Conservation (phyloP, 2,113 vertebrate species). For the Atractosteus spatula region DNA sequence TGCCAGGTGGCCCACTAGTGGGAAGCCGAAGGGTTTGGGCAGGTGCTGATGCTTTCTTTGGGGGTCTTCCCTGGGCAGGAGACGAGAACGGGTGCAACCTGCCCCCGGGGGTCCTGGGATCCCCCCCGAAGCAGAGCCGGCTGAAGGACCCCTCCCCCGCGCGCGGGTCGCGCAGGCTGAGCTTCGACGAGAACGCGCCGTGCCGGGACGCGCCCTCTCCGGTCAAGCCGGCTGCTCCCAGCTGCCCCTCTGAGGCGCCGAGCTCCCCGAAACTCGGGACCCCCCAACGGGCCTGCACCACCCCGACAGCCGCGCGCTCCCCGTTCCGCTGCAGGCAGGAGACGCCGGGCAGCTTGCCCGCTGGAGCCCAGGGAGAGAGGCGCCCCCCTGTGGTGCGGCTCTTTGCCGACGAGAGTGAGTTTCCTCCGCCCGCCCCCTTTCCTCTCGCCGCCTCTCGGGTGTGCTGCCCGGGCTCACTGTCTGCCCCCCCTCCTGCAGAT, state of each 20-base stretch:
- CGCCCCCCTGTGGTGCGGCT: slow-evolving; percentile 43
- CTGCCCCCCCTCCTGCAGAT: slow-evolving; percentile 51
- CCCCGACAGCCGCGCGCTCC: background rate
- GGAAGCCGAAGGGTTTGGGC: no score
- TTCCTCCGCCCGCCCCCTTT: background rate
- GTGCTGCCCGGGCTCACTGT: background rate
- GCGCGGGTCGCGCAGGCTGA: slow-evolving; percentile 54
- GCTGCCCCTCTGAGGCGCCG: background rate
- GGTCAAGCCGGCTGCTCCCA: background rate
- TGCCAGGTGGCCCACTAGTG: no score
- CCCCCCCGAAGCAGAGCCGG: slow-evolving; percentile 78
- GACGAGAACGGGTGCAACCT: slow-evolving; percentile 87
- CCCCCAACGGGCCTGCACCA: background rate
- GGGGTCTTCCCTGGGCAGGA: slow-evolving; percentile 48
- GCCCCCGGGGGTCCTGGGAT: slow-evolving; percentile 52
- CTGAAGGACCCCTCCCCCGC: slow-evolving; percentile 52
- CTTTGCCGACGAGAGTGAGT: slow-evolving; percentile 75
- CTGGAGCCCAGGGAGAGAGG: background rate
- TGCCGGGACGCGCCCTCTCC: slow-evolving; percentile 16
- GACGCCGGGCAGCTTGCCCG: slow-evolving; percentile 35
- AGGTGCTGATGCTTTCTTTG: no score
- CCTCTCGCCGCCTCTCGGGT: background rate
- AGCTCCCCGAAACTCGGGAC: slow-evolving; percentile 33
- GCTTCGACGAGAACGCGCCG: slow-evolving; percentile 70
- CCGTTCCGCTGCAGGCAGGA: slow-evolving; percentile 38